These are phyloP conservation scores for Neelides sp. DNA, from an alignment of 1,140 invertebrate species.

Conservation along the genomic window DNA sequence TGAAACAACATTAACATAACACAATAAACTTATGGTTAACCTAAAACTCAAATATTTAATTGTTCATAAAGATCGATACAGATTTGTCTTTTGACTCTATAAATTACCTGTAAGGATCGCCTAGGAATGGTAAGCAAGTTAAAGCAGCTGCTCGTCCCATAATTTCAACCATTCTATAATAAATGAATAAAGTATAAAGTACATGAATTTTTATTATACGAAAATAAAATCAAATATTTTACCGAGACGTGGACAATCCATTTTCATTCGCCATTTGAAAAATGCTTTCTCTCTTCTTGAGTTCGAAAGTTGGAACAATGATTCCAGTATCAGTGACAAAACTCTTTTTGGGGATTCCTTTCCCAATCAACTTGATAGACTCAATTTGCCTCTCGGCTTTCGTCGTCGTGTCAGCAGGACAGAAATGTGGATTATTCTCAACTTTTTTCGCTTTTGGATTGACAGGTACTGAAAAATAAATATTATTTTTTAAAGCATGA, in stretches of 20 bases:
- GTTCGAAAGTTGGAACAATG: slow-evolving; percentile 14
- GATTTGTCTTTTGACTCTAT: slow-evolving; percentile 1
- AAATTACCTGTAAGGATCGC: slow-evolving; percentile 22
- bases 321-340: slow-evolving; percentile 22
- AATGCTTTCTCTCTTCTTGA: slow-evolving; percentile 11
- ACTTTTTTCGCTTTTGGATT: neutral
- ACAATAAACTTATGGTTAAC: neutral
- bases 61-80: neutral
- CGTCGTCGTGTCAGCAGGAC: slow-evolving; percentile 17
- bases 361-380: slow-evolving; percentile 11
- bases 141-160: slow-evolving; percentile 22
- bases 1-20: neutral
- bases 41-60: neutral
- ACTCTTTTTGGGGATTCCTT: neutral
- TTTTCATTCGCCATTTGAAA: slow-evolving; percentile 18
- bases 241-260: slow-evolving; percentile 15
- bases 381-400: slow-evolving; percentile 10
- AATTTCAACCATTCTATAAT: slow-evolving; percentile 17
- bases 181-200: slow-evolving; percentile 2
- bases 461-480: slow-evolving; percentile 12
- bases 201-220: slow-evolving; percentile 9
- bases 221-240: slow-evolving; percentile 1
- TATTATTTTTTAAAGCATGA: neutral
- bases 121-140: slow-evolving; percentile 14
- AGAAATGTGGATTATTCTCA: slow-evolving; percentile 13